Base-by-base conservation (phyloP, 2,113 vertebrate species). In the Cisticola juncidis region DNA sequence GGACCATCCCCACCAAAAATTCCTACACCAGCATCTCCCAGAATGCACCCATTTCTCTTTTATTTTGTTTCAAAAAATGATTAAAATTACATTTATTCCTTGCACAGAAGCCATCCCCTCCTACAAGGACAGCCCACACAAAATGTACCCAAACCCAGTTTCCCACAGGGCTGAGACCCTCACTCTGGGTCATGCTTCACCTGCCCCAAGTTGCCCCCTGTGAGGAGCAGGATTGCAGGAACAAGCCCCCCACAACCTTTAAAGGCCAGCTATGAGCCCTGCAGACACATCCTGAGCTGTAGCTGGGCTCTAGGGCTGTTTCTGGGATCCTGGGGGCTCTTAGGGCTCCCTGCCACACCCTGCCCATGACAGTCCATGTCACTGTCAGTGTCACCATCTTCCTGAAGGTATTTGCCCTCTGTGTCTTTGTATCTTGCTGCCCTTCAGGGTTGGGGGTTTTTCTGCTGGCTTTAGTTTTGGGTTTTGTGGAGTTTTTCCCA, bases 301-400 rank as follows among this genome's bases (percentile, higher is more conserved):
- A 2, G 4, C 10, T 0, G 0, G 22, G 53, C 2, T 70, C 18
- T 1, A 4, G 28, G 17, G 23, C 2, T 48, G 6, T 12, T 21
- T 3, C 11, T 45, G 24, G 36, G 7, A 19, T 22, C 18, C 33
- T 66, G 53, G 33, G 12, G 7, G 28, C 5, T 81, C 23, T 6
- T 38, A 33, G 23, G 20, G 4, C 8, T 35, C 11, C 9, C 26
- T 72, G 47, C 26, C 3, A 6, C 2, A 1, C 18, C 6, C 18
- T 74, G 58, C 33, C 53, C 28, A 4, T 17, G 21, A 1, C 7
- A 5, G 4, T 15, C 23, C 20, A 10, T 42, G 31, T 9, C 3
- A 9, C 5, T 45, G 19, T 16, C 3, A 12, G 9, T 19, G 50
- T 14, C 8, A 10, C 3, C 13, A 1, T 4, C 1, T 4, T n/a